Evolutionary conservation across 2,888 invertebrate species (phyloP).

Genomic region (Eilema griseolum): DNA sequence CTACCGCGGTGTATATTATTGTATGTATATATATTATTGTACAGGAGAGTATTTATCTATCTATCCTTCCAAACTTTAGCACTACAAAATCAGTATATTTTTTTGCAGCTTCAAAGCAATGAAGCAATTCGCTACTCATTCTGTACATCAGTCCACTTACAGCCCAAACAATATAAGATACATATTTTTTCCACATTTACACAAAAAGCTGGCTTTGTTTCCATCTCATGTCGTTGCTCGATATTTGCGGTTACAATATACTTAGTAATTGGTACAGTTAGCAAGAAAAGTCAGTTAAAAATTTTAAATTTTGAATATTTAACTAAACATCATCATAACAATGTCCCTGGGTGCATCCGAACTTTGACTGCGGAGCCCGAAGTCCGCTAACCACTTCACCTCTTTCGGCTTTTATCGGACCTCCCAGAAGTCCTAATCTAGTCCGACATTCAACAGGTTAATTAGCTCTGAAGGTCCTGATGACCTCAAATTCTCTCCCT

Average conservation of each 20-base stretch:
- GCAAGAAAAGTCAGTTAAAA: background rate
- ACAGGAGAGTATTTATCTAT: too few species aligned
- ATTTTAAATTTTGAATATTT: background rate
- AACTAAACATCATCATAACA: too few species aligned
- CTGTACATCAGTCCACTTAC: background rate
- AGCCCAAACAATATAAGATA: constrained; percentile 15
- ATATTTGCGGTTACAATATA: constrained; percentile 56
- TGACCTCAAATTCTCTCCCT: too few species aligned
- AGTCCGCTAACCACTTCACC: too few species aligned
- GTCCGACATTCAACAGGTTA: too few species aligned
- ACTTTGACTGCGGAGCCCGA: too few species aligned
- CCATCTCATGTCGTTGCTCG: constrained; percentile 45
- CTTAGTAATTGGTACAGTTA: constrained; percentile 51
- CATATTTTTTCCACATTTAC: constrained; percentile 36
- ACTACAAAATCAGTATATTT: background rate
- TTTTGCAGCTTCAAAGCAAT: background rate
- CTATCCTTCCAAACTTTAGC: background rate
- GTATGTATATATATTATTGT: too few species aligned
- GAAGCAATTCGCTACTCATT: background rate
- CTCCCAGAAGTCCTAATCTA: too few species aligned
- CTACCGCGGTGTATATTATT: too few species aligned
- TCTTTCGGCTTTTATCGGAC: too few species aligned
- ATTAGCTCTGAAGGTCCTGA: too few species aligned
- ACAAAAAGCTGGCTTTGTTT: constrained; percentile 31
- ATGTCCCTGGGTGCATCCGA: too few species aligned